A percentile compares a stretch with the other conserved stretches of the same genome.
Conservation (phyloP, 1,140 invertebrate genomes). For the Grapholita molesta region DNA sequence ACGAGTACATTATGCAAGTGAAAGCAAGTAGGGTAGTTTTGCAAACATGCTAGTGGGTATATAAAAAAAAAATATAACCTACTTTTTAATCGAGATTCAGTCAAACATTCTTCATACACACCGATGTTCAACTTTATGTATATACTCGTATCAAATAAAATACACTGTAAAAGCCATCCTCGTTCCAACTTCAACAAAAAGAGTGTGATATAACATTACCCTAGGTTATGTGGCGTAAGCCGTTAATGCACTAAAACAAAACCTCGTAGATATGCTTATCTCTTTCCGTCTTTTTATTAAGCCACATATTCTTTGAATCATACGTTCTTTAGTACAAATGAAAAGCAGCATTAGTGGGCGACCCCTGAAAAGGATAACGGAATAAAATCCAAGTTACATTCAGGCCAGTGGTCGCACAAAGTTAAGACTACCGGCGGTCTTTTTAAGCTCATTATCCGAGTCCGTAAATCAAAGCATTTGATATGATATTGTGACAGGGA, state of each 20-base stretch:
- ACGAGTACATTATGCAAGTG: no score
- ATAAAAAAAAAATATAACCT: no score
- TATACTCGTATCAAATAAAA: neutral
- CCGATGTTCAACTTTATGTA: neutral
- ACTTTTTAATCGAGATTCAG: no score
- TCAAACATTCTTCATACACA: no score
- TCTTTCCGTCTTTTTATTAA: slow-evolving; percentile 5
- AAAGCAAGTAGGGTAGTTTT: no score
- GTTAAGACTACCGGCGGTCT: neutral
- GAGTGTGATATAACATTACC: neutral
- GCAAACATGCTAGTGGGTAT: no score
- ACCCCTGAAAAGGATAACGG: neutral
- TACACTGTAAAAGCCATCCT: neutral
- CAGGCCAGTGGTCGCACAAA: slow-evolving; percentile 3
- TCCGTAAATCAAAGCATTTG: slow-evolving; percentile 4
- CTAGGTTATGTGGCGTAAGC: neutral
- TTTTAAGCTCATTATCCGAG: slow-evolving; percentile 14
- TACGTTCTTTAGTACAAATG: slow-evolving; percentile 5
- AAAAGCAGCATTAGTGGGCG: slow-evolving; percentile 13
- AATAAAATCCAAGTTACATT: slow-evolving; percentile 12
- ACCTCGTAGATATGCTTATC: neutral
- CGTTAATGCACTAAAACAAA: slow-evolving; percentile 14
- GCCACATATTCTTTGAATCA: slow-evolving; percentile 11
- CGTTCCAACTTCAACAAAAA: neutral
- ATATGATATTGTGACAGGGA: neutral